A percentile compares a stretch with the other conserved stretches of the same genome.
These are phyloP conservation scores for Drosophila robusta DNA, from an alignment of 2,888 invertebrate species.

Conservation along the genomic window DNA sequence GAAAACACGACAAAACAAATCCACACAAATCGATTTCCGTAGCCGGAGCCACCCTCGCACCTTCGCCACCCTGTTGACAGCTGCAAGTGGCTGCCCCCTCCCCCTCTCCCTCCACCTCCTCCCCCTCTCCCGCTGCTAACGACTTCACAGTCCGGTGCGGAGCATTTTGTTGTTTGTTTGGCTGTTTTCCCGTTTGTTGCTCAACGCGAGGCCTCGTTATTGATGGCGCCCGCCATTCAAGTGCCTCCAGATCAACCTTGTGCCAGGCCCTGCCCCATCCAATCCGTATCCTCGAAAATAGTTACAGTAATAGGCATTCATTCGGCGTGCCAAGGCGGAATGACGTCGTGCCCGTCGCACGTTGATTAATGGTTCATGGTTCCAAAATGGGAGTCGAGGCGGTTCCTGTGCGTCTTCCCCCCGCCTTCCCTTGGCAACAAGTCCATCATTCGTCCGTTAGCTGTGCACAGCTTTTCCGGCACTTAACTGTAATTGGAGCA, in stretches of 20 bases:
- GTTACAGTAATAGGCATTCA: constrained; percentile 67
- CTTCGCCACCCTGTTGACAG: constrained; percentile 66
- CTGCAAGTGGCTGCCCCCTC: constrained; percentile 62
- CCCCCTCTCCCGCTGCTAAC: constrained; percentile 34
- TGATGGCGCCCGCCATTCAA: constrained; percentile 63
- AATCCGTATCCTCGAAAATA: constrained; percentile 33
- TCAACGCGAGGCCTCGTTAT: constrained; percentile 70
- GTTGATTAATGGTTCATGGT: constrained; percentile 72
- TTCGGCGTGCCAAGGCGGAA: constrained; percentile 67
- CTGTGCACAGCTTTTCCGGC: constrained; percentile 72
- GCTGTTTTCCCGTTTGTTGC: constrained; percentile 63
- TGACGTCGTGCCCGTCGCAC: constrained; percentile 55
- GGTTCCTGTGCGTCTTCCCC: constrained; percentile 13
- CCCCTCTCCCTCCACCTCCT: background rate
- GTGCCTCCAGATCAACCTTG: constrained; percentile 73
- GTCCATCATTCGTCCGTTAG: constrained; percentile 58
- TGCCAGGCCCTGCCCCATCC: constrained; percentile 16
- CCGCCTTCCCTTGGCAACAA: constrained; percentile 16
- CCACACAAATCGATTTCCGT: constrained; percentile 78
- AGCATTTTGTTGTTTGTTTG: constrained; percentile 69
- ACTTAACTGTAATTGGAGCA: constrained; percentile 76
- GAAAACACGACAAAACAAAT: constrained; percentile 75
- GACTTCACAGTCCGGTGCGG: constrained; percentile 59
- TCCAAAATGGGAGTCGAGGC: constrained; percentile 36
- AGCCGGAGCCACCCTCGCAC: constrained; percentile 41